Percentiles rank a stretch among this genome's conserved stretches.
These are phyloP conservation scores for Xestia c-nigrum DNA, from an alignment of 2,888 invertebrate species.

Conservation along the genomic window DNA sequence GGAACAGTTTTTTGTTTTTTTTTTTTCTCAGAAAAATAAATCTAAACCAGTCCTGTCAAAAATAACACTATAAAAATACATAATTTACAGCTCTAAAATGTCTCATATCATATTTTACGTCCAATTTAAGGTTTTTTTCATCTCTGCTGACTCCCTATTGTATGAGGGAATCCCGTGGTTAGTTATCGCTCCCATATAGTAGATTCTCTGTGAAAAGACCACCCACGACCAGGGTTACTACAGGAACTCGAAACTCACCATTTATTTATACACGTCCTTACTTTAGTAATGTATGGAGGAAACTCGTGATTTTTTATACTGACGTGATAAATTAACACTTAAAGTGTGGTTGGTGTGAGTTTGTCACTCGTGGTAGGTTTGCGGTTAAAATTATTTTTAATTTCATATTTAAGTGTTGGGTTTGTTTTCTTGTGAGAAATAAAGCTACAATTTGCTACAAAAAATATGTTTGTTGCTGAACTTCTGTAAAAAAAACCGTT, in stretches of 20 bases:
- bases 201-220: conserved; percentile 64
- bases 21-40: conserved; percentile 9
- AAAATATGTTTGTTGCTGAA: neutral
- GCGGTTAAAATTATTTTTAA: conserved; percentile 54
- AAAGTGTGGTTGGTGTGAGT: conserved; percentile 38
- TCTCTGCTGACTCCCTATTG: conserved; percentile 63
- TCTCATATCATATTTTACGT: conserved; percentile 68
- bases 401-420: conserved; percentile 45
- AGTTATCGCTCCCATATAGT: conserved; percentile 64
- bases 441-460: neutral
- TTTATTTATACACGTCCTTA: conserved; percentile 38
- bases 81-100: conserved; percentile 45
- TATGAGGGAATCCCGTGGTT: conserved; percentile 60
- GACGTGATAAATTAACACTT: conserved; percentile 49
- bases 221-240: conserved; percentile 66
- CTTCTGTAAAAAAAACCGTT: neutral
- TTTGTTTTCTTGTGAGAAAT: conserved; percentile 4
- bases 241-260: conserved; percentile 59
- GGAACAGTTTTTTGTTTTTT: neutral
- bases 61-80: conserved; percentile 17
- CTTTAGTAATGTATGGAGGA: conserved; percentile 11
- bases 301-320: conserved; percentile 31
- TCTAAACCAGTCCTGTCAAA: conserved; percentile 8
- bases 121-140: conserved; percentile 68
- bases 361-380: conserved; percentile 45